A percentile compares a stretch with the other conserved stretches of the same genome.
These are phyloP conservation scores for Phortica okadai DNA, from an alignment of 2,888 invertebrate genomes.

Conservation along the genomic window DNA sequence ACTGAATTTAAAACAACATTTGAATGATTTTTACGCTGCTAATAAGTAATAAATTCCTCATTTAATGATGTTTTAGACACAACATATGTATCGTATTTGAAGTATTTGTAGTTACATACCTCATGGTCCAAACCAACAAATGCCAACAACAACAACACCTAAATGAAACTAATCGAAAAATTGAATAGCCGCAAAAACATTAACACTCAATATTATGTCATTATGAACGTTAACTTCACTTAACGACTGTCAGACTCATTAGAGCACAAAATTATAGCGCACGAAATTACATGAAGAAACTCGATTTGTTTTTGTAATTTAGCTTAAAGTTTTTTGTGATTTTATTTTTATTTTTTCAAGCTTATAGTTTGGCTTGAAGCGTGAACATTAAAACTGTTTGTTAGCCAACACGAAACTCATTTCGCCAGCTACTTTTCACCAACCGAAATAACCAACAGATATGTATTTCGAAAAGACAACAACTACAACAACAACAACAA, in stretches of 20 bases:
- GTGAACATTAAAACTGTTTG: slow-evolving; percentile 40
- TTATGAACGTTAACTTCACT: background rate
- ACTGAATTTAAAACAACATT: too few relatives aligned
- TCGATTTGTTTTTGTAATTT: background rate
- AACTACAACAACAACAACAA: slow-evolving; percentile 44
- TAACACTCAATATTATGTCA: slow-evolving; percentile 19
- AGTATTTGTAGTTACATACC: too few relatives aligned
- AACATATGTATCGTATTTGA: too few relatives aligned
- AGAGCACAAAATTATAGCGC: slow-evolving; percentile 13
- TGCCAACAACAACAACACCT: too few relatives aligned
- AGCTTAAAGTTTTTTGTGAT: slow-evolving; percentile 20
- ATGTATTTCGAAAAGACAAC: slow-evolving; percentile 34
- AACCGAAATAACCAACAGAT: slow-evolving; percentile 1
- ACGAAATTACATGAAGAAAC: background rate
- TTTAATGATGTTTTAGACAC: too few relatives aligned
- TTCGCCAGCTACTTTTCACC: slow-evolving; percentile 47
- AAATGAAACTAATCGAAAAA: background rate
- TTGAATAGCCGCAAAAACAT: background rate
- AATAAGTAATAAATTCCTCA: too few relatives aligned
- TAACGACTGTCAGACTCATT: slow-evolving; percentile 2
- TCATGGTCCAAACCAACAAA: too few relatives aligned
- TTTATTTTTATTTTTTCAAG: slow-evolving; percentile 5
- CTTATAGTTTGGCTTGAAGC: slow-evolving; percentile 50
- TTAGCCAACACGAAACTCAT: slow-evolving; percentile 44
- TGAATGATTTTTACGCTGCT: too few relatives aligned